Evolutionary conservation across 2,888 invertebrate genomes (phyloP), one percentile per base, ranked within the genome.

Genomic region (Hedya salicella): DNA sequence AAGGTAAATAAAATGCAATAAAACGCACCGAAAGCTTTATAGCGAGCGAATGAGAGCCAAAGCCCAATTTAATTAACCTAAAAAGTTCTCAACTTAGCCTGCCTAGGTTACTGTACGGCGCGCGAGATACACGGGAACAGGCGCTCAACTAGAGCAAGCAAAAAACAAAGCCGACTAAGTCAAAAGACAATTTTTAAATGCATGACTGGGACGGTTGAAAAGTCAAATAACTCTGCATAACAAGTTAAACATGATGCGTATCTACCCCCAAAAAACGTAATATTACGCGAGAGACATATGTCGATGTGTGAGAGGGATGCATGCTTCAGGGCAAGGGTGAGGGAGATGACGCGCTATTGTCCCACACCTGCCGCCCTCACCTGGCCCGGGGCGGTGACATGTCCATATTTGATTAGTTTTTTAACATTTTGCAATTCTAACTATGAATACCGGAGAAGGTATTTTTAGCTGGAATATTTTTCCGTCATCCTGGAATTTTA

Each of bases 381-480:
- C 89, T 89, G 90, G 88, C 77, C 79, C 75, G 77, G 77, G 77
- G 80, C 73, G 75, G 65, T 60, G 40, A 61, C 66, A 54, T 80
- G 82, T 88, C 79, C 84, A 89, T 89, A 88, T 91, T 91, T 89
- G 89, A 91, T 89, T 88, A 88, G 83, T 79, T 85, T 87, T 86
- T 85, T 85, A 81, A 78, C 81, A 82, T 81, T 81, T 81, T 81
- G 85, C 82, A 85, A 79, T 81, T 75, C 81, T 83, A 83, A 87
- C 83, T 86, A 82, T 78, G 79, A 83, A 78, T 78, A 74, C 50
- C 19, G 52, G 50, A 19, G 32, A 39, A 46, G 21, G 50, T 46
- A 44, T 11, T 46, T 11, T 13, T 32, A 11, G 30, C 39, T 19
- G 36, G 13, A 40, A 16, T 40, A 17, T 64, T 57, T 64, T 57